Conservation (phyloP, 23 tunicate genomes). For the Aplidium turbinatum region DNA sequence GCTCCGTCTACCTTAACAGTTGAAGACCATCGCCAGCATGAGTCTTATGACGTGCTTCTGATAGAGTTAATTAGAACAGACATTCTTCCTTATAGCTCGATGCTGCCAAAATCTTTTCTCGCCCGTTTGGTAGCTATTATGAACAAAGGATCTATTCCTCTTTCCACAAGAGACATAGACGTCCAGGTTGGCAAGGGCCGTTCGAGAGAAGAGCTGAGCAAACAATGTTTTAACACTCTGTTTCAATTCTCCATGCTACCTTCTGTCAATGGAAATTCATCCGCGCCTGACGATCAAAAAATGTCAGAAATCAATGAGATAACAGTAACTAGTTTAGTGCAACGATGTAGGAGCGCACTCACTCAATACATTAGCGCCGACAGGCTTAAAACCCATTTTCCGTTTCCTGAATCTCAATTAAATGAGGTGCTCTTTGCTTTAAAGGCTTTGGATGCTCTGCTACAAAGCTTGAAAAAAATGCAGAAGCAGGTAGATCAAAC, state of each 20-base stretch:
- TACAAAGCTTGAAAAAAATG: conserved; percentile 30
- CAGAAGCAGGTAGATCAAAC: conserved; percentile 21
- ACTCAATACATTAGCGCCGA: conserved; percentile 59
- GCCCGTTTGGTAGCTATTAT: conserved; percentile 49
- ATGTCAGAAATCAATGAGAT: conserved; percentile 60
- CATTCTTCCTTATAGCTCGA: conserved; percentile 74
- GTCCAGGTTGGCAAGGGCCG: conserved; percentile 31
- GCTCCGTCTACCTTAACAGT: conserved; percentile 55
- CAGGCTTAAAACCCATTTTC: conserved; percentile 69
- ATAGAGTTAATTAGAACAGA: conserved; percentile 67
- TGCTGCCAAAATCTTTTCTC: conserved; percentile 74
- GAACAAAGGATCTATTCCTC: conserved; percentile 71
- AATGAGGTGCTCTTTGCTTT: conserved; percentile 65
- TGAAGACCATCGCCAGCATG: conserved; percentile 62
- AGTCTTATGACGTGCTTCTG: conserved; percentile 66
- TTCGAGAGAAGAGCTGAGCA: conserved; percentile 58
- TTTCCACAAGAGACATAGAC: conserved; percentile 50
- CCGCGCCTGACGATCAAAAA: conserved; percentile 23
- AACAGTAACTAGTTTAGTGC: conserved; percentile 62
- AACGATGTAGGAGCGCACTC: conserved; percentile 59
- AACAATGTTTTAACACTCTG: conserved; percentile 80
- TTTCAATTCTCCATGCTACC: conserved; percentile 75
- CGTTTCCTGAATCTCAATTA: conserved; percentile 61
- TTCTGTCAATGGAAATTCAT: conserved; percentile 26
- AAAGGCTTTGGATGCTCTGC: conserved; percentile 67